Conservation (phyloP, 2,113 vertebrate genomes). For the Thunnus maccoyii region DNA sequence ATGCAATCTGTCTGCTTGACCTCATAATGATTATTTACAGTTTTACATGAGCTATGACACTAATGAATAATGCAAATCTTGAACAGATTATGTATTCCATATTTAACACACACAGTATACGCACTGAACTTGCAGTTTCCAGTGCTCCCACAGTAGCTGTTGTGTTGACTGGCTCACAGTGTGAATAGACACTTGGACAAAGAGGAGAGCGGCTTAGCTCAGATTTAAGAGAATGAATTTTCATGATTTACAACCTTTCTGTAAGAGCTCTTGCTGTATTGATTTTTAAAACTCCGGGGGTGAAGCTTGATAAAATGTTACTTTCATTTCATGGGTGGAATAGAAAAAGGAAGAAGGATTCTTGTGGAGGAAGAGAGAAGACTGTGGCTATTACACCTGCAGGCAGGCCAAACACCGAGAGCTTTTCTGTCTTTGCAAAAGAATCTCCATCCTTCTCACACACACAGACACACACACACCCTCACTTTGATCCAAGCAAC, state of each 20-base stretch:
- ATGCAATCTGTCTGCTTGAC: not conserved
- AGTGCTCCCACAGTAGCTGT: slow-evolving; percentile 18
- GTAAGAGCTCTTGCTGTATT: slow-evolving; percentile 71
- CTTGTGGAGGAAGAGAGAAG: slow-evolving; percentile 37
- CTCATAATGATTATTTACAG: not conserved
- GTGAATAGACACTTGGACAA: slow-evolving; percentile 26
- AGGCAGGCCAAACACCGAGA: slow-evolving; percentile 50
- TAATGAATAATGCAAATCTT: slow-evolving; percentile 6
- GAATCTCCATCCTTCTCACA: slow-evolving; percentile 37
- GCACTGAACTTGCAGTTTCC: slow-evolving; percentile 21
- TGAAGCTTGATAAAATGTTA: slow-evolving; percentile 75
- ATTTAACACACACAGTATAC: not conserved
- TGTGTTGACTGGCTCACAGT: slow-evolving; percentile 23
- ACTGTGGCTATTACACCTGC: slow-evolving; percentile 56
- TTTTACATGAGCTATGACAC: not conserved
- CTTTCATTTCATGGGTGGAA: slow-evolving; percentile 75
- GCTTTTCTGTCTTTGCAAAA: slow-evolving; percentile 61
- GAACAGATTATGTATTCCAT: not conserved
- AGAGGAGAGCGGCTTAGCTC: slow-evolving; percentile 45
- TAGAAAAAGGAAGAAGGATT: slow-evolving; percentile 51
- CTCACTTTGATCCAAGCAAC: slow-evolving; percentile 47
- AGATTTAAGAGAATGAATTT: slow-evolving; percentile 70
- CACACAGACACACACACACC: slow-evolving; percentile 13
- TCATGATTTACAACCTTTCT: slow-evolving; percentile 71
- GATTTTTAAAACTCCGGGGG: slow-evolving; percentile 72